Conservation (phyloP, 2,888 invertebrate genomes). For the Plagodis pulveraria region DNA sequence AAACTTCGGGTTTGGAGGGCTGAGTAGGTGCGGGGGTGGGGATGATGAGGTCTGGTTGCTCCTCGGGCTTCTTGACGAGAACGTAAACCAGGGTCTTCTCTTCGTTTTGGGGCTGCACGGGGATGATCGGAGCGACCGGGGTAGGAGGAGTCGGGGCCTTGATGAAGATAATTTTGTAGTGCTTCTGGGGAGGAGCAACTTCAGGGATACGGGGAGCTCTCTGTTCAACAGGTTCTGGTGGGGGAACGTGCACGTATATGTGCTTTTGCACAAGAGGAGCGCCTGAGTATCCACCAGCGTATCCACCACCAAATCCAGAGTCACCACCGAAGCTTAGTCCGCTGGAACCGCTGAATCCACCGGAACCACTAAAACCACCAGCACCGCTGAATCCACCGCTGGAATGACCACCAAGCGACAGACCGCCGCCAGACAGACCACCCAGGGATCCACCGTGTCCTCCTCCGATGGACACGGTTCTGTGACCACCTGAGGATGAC, state of each 20-base stretch:
- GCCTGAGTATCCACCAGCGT: conserved; percentile 75
- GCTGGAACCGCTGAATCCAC: conserved; percentile 47
- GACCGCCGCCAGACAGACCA: conserved; percentile 52
- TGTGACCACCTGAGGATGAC: conserved; percentile 59
- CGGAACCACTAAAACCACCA: conserved; percentile 43
- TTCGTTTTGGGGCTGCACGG: conserved; percentile 92
- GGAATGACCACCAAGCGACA: conserved; percentile 58
- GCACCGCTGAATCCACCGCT: conserved; percentile 47
- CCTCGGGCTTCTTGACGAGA: conserved; percentile 94
- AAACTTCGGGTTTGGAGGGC: conserved; percentile 95
- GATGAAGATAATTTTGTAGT: conserved; percentile 97
- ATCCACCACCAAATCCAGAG: conserved; percentile 70
- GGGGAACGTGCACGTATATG: conserved; percentile 96
- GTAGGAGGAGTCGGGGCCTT: conserved; percentile 94
- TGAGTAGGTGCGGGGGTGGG: conserved; percentile 92
- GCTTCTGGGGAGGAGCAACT: conserved; percentile 91
- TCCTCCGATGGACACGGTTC: conserved; percentile 56
- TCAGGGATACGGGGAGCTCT: conserved; percentile 87
- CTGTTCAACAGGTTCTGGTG: conserved; percentile 92
- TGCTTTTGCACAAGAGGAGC: conserved; percentile 92
- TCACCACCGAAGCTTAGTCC: conserved; percentile 66
- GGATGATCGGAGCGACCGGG: conserved; percentile 92
- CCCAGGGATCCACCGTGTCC: conserved; percentile 37
- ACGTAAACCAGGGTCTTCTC: conserved; percentile 96
- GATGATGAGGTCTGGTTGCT: conserved; percentile 91